phyloP scores from a whole-genome alignment of 2,113 vertebrate genomes.

The Tychaedon coryphoeus region DNA sequence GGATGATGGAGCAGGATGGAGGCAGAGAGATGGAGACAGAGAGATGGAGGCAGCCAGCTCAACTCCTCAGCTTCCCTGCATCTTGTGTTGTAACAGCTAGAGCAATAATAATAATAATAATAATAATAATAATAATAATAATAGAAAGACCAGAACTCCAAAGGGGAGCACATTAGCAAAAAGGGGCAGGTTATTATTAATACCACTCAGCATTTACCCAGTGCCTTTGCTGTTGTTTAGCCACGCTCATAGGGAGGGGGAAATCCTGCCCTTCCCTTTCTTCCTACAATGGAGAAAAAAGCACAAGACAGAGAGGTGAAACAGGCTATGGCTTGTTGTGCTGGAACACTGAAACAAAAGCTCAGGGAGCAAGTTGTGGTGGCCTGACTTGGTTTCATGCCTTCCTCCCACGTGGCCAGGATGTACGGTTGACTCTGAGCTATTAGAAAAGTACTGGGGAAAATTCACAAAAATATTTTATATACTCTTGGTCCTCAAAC shows the following conservation, averaged over 20 bases:
- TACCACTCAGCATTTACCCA: constrained; percentile 12
- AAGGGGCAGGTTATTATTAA: constrained; percentile 30
- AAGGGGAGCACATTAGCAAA: background rate
- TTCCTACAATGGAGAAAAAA: background rate
- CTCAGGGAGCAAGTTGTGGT: background rate
- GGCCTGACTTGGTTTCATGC: background rate
- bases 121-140: background rate
- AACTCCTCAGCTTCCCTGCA: background rate
- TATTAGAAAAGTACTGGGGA: background rate
- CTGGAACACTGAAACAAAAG: background rate
- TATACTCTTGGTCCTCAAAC: background rate
- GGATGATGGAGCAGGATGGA: background rate
- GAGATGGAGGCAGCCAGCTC: background rate
- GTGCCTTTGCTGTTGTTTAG: background rate
- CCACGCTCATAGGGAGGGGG: background rate
- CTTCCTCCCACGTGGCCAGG: background rate
- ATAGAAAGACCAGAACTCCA: background rate
- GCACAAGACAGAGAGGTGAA: background rate
- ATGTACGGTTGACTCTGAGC: rapidly evolving
- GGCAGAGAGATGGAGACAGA: background rate
- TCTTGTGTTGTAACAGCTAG: background rate
- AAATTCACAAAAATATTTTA: background rate
- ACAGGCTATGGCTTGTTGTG: background rate
- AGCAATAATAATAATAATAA: background rate
- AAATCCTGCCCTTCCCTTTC: constrained; percentile 5